phyloP scores from a whole-genome alignment of 2,113 vertebrate genomes.

The Petrocephalus microphthalmus region DNA sequence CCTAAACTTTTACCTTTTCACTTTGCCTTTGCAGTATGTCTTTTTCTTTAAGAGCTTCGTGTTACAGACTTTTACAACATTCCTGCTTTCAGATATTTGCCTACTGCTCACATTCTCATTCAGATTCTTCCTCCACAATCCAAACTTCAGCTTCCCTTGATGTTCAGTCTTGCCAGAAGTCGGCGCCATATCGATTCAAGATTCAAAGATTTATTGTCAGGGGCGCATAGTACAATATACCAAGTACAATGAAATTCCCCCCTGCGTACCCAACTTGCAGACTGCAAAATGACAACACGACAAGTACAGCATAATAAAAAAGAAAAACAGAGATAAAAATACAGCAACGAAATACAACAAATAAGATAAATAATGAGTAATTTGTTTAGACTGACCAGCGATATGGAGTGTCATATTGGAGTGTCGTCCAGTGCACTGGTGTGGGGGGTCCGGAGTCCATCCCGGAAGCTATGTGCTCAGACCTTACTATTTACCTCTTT shows the following conservation, averaged over 20 bases:
- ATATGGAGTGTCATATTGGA: neutral
- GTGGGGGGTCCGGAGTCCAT: neutral
- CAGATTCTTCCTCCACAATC: neutral
- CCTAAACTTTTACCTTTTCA: neutral
- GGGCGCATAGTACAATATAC: neutral
- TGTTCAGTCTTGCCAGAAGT: neutral
- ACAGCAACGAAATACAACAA: neutral
- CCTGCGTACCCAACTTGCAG: neutral
- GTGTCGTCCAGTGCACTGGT: neutral
- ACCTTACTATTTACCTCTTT: too few species aligned
- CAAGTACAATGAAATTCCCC: neutral
- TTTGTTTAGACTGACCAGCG: neutral
- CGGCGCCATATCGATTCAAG: neutral
- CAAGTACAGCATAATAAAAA: neutral
- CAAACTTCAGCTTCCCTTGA: neutral
- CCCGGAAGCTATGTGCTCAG: neutral
- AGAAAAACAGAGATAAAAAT: neutral
- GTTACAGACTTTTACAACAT: neutral
- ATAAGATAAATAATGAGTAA: neutral
- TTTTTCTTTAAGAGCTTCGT: neutral
- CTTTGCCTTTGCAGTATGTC: neutral
- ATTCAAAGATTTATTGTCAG: neutral
- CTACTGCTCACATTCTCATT: neutral
- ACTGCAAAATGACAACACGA: neutral
- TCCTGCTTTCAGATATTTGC: neutral